These are phyloP conservation scores for Malurus alboscapulatus DNA, from an alignment of 2,113 vertebrate species.

Conservation along the genomic window DNA sequence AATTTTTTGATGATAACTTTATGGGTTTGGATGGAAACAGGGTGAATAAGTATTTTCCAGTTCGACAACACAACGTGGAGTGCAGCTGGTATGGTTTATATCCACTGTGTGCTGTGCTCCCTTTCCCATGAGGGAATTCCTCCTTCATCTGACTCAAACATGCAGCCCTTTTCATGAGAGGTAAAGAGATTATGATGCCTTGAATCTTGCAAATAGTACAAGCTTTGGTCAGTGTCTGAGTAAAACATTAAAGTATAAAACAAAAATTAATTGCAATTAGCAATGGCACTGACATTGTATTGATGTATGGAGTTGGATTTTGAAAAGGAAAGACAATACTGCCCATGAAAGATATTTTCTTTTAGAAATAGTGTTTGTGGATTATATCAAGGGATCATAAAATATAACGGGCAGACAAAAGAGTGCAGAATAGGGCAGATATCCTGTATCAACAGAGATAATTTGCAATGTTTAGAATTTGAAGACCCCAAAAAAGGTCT, in stretches of 20 bases:
- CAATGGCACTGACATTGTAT: not conserved
- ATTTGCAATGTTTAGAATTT: not conserved
- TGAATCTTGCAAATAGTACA: not conserved
- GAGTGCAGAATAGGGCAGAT: not conserved
- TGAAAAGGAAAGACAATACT: not conserved
- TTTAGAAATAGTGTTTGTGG: not conserved
- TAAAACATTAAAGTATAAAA: not conserved
- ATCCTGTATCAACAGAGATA: not conserved
- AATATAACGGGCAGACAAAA: not conserved
- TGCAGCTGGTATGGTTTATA: not conserved
- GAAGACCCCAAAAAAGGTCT: not conserved
- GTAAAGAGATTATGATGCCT: not conserved
- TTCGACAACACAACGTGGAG: not conserved
- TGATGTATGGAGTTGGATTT: not conserved
- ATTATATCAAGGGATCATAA: not conserved
- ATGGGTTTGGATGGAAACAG: not conserved
- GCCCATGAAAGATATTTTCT: not conserved
- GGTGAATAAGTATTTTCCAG: not conserved
- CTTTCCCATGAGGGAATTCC: not conserved
- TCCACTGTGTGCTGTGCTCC: not conserved
- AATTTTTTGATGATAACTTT: constrained; percentile 2
- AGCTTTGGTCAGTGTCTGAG: not conserved
- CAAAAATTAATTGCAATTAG: not conserved
- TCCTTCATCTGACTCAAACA: not conserved
- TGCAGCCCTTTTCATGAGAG: not conserved